Percentiles rank a stretch among this genome's conserved stretches.
phyloP scores from a whole-genome alignment of 2,888 invertebrate genomes.

The Nymphalis urticae region DNA sequence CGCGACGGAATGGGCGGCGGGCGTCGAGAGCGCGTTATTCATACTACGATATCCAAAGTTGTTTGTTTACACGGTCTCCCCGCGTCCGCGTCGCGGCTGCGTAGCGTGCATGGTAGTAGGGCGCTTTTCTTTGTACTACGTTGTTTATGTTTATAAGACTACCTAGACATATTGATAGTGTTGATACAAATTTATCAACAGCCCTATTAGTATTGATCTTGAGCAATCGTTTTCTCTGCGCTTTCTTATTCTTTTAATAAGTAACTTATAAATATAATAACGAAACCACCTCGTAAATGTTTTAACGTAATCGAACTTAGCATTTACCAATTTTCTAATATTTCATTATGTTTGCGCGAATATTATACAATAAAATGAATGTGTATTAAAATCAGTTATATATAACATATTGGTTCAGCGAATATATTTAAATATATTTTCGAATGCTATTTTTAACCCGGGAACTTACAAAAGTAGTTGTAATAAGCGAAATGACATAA shows the following conservation, averaged over 20 bases:
- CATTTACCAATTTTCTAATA: not conserved
- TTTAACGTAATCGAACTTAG: not conserved
- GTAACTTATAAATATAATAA: not conserved
- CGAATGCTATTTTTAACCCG: too few relatives aligned
- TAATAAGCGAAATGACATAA: too few relatives aligned
- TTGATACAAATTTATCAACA: slow-evolving; percentile 13
- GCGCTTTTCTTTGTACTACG: slow-evolving; percentile 31
- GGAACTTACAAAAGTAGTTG: too few relatives aligned
- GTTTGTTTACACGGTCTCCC: slow-evolving; percentile 58
- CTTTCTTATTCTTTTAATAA: not conserved
- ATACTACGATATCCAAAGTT: slow-evolving; percentile 54
- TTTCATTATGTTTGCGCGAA: too few relatives aligned
- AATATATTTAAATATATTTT: too few relatives aligned
- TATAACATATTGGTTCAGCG: too few relatives aligned
- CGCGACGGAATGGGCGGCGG: slow-evolving; percentile 50
- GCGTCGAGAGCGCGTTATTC: slow-evolving; percentile 50
- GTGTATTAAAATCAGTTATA: too few relatives aligned
- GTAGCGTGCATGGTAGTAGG: slow-evolving; percentile 20
- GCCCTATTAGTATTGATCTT: slow-evolving; percentile 21
- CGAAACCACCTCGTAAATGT: too few relatives aligned
- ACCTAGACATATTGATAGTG: slow-evolving; percentile 17
- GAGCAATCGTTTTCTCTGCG: not conserved
- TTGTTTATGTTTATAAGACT: slow-evolving; percentile 30
- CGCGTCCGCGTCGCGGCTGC: slow-evolving; percentile 36
- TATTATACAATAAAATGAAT: too few relatives aligned